phyloP scores from a whole-genome alignment of 2,797 vertebrate genomes.

The Myiothlypis coronata region DNA sequence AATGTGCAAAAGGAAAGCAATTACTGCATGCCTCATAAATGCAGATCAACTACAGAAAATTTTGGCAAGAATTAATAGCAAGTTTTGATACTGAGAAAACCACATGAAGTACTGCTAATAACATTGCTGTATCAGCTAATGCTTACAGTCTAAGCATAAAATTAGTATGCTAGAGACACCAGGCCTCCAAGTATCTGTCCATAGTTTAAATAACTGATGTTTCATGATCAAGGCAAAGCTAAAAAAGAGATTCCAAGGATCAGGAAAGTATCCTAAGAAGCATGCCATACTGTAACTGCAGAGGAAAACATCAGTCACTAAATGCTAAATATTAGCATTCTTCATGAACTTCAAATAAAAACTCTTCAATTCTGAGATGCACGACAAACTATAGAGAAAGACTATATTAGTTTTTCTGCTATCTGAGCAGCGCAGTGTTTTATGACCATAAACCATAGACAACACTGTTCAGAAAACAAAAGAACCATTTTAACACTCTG shows the following conservation, averaged over 20 bases:
- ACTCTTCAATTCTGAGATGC: background rate
- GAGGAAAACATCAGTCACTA: background rate
- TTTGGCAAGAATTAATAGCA: background rate
- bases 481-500: background rate
- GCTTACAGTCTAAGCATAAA: background rate
- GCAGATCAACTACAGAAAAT: background rate
- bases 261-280: background rate
- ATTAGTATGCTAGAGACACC: accelerated
- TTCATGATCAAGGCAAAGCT: background rate
- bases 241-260: background rate
- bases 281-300: background rate
- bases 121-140: background rate
- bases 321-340: background rate
- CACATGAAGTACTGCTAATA: background rate
- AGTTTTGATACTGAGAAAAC: background rate
- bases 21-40: background rate
- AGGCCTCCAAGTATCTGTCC: background rate
- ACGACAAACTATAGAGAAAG: background rate
- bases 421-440: background rate
- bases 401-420: background rate
- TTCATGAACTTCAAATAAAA: background rate
- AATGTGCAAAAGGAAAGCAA: background rate
- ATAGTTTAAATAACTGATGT: background rate
- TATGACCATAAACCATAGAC: background rate
- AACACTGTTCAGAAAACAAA: background rate